Evolutionary conservation across 2,797 vertebrate genomes (phyloP).

Genomic region (Limosa lapponica): DNA sequence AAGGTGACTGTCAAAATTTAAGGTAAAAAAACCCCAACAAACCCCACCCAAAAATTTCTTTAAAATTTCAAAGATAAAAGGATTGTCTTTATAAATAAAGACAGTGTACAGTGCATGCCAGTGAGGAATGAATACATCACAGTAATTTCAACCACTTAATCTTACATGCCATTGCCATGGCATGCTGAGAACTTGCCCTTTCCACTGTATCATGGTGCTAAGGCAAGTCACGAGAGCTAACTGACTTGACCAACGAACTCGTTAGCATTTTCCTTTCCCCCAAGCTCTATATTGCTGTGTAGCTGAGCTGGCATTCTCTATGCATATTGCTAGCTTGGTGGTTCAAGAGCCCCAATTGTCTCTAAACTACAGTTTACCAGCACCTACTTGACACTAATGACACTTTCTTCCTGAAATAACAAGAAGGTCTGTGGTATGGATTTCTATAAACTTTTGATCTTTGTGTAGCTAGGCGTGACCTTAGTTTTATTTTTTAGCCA

Average conservation of each 20-base stretch:
- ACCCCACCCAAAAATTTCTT: background rate
- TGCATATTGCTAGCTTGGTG: background rate
- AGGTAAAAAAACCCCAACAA: background rate
- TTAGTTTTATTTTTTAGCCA: background rate
- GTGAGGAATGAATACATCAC: background rate
- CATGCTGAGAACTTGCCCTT: background rate
- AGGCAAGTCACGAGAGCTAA: background rate
- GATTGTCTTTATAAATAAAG: background rate
- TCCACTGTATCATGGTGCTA: background rate
- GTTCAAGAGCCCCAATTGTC: background rate
- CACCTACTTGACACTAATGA: background rate
- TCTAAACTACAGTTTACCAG: background rate
- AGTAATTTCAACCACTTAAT: background rate
- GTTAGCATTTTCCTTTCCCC: background rate
- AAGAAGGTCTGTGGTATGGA: background rate
- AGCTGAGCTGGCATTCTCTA: background rate
- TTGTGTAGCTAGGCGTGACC: background rate
- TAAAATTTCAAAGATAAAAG: background rate
- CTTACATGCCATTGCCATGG: background rate
- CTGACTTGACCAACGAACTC: background rate
- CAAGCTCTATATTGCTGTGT: background rate
- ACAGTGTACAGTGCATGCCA: rapidly evolving
- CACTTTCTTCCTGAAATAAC: background rate
- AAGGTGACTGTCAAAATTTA: background rate
- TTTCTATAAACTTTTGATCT: background rate